phyloP scores from a whole-genome alignment of 35 echinoderm and acorn worm genomes.

The Strongylocentrotus purpuratus region DNA sequence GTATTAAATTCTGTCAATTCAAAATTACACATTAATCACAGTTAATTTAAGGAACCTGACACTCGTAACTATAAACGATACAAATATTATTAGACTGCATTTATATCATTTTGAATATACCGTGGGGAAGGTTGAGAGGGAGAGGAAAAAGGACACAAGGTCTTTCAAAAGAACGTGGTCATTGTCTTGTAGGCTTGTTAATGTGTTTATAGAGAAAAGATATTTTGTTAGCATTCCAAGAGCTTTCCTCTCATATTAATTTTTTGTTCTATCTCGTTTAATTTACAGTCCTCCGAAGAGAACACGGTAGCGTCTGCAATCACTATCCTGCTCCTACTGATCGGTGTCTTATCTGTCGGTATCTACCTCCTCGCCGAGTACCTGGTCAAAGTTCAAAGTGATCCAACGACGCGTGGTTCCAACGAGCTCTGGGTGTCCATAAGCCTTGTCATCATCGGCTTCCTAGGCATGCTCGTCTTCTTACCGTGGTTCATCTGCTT shows the following conservation, averaged over 20 bases:
- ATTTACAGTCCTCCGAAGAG: conserved; percentile 63
- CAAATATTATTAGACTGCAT: too few relatives aligned
- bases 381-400: conserved; percentile 38
- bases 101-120: too few relatives aligned
- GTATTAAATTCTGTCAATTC: too few relatives aligned
- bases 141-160: too few relatives aligned
- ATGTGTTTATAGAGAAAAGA: not conserved
- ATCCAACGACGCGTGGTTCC: not conserved
- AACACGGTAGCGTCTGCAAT: conserved; percentile 69
- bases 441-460: conserved; percentile 44
- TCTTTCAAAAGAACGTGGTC: too few relatives aligned
- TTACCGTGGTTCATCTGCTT: conserved; percentile 61
- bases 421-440: conserved; percentile 66
- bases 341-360: conserved; percentile 60
- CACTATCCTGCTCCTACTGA: conserved; percentile 60
- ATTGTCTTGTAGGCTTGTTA: not conserved
- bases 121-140: too few relatives aligned
- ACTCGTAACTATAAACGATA: too few relatives aligned
- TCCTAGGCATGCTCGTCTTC: conserved; percentile 56
- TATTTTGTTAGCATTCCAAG: not conserved
- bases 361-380: conserved; percentile 65
- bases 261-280: not conserved
- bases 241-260: not conserved
- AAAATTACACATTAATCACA: too few relatives aligned
- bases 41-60: too few relatives aligned